phyloP scores from a whole-genome alignment of 2,113 vertebrate species.

The Cephalopterus ornatus region DNA sequence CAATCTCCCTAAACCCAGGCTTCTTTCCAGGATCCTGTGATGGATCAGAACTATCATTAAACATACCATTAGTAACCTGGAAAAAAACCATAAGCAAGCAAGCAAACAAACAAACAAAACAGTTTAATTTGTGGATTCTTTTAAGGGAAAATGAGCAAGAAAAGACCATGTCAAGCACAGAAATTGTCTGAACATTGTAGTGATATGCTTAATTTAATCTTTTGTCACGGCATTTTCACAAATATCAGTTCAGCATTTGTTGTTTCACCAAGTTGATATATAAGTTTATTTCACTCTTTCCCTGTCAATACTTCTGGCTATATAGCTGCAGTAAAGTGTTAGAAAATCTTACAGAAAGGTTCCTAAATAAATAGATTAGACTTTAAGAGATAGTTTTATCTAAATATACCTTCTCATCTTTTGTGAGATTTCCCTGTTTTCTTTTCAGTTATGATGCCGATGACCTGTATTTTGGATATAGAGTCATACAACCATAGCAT shows the following conservation, averaged over 20 bases:
- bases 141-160: background rate
- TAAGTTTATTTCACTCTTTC: background rate
- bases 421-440: background rate
- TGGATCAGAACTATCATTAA: background rate
- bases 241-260: background rate
- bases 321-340: background rate
- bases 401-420: background rate
- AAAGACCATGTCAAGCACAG: background rate
- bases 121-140: background rate
- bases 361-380: background rate
- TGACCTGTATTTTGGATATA: background rate
- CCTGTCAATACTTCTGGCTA: background rate
- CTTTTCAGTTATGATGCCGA: background rate
- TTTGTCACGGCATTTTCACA: background rate
- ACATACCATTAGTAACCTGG: background rate
- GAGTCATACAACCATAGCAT: background rate
- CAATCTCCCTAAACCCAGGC: fast-evolving
- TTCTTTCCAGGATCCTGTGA: background rate
- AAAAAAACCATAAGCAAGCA: background rate
- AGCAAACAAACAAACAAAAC: background rate
- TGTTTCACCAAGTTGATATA: background rate
- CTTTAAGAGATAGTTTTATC: background rate
- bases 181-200: background rate
- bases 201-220: background rate
- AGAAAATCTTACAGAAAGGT: background rate